phyloP scores from a whole-genome alignment of 2,113 vertebrate species.

The Rutilus rutilus region DNA sequence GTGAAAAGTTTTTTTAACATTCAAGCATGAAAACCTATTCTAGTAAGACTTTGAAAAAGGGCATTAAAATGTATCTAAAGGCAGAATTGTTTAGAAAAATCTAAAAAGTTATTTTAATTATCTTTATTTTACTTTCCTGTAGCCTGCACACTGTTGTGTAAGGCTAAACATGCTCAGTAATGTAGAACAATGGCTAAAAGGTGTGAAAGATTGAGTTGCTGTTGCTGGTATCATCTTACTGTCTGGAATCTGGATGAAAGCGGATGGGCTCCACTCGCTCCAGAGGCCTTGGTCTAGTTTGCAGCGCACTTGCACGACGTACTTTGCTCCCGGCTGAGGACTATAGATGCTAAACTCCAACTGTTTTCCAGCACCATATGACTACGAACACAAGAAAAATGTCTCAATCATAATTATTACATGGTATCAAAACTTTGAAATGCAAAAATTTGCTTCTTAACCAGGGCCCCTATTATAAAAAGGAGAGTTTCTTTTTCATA shows the following conservation, averaged over 20 bases:
- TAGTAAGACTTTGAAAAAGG: too few species aligned
- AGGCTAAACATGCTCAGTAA: not conserved
- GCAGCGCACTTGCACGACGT: conserved; percentile 84
- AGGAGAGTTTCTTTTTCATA: not conserved
- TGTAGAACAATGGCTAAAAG: not conserved
- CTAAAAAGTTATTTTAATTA: too few species aligned
- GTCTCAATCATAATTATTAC: not conserved
- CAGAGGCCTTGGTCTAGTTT: conserved; percentile 79
- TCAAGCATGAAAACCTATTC: too few species aligned
- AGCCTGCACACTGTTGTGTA: not conserved
- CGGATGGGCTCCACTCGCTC: conserved; percentile 75
- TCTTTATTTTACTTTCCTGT: not conserved
- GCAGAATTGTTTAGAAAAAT: not conserved
- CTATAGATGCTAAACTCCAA: conserved; percentile 79
- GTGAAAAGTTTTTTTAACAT: too few species aligned
- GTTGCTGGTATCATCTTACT: conserved; percentile 64
- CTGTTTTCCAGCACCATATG: conserved; percentile 77
- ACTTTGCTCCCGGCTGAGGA: conserved; percentile 77
- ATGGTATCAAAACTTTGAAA: not conserved
- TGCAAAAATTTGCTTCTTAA: not conserved
- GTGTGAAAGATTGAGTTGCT: conserved; percentile 1
- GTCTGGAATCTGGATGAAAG: conserved; percentile 59
- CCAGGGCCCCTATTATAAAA: not conserved
- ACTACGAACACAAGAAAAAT: conserved; percentile 68
- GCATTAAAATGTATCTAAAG: not conserved